These are phyloP conservation scores for Rhinichthys klamathensis DNA, from an alignment of 2,113 vertebrate genomes.

Conservation along the genomic window DNA sequence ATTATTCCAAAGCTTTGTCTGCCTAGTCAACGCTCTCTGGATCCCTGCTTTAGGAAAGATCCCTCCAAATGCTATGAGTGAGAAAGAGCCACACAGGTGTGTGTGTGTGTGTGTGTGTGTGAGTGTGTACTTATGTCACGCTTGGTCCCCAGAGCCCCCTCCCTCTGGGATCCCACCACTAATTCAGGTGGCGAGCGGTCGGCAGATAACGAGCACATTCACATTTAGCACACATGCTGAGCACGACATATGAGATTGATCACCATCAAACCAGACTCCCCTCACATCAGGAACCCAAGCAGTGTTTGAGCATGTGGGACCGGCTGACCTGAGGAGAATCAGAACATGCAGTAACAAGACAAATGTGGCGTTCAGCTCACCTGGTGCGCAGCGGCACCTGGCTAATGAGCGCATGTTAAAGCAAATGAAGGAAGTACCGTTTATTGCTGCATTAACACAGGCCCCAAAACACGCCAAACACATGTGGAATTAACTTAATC, in stretches of 20 bases:
- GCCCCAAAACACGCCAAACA: slow-evolving; percentile 16
- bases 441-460: neutral
- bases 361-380: slow-evolving; percentile 23
- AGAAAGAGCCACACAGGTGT: neutral
- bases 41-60: neutral
- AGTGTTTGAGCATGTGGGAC: slow-evolving; percentile 40
- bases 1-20: neutral
- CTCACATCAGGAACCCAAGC: slow-evolving; percentile 20
- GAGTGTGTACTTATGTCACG: slow-evolving; percentile 20
- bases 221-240: slow-evolving; percentile 12
- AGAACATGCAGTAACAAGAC: slow-evolving; percentile 34
- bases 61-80: neutral
- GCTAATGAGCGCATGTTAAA: slow-evolving; percentile 36
- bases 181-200: neutral
- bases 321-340: slow-evolving; percentile 40
- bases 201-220: slow-evolving; percentile 34
- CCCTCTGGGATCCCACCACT: slow-evolving; percentile 12
- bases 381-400: slow-evolving; percentile 33
- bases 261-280: slow-evolving; percentile 20
- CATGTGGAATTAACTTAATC: slow-evolving; percentile 25
- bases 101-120: slow-evolving; percentile 31
- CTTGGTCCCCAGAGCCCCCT: slow-evolving; percentile 25
- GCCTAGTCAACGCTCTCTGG: neutral
- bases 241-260: slow-evolving; percentile 25
- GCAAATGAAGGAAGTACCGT: neutral